These are phyloP conservation scores for Cybosia mesomella DNA, from an alignment of 2,888 invertebrate species.

Conservation along the genomic window DNA sequence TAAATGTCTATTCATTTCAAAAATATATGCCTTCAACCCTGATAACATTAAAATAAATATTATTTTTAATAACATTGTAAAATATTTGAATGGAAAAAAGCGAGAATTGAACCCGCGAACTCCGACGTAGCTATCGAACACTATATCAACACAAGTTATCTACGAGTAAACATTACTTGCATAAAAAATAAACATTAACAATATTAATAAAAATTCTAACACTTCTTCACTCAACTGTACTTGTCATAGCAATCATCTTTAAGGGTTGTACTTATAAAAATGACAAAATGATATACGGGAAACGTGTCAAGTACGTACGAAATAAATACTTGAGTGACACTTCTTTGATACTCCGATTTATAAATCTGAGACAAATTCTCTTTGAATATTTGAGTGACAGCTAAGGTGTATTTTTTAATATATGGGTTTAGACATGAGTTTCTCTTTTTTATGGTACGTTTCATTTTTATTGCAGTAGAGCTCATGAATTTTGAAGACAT, in stretches of 20 bases:
- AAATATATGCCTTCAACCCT: background rate
- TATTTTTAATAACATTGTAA: no score
- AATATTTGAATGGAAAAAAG: background rate
- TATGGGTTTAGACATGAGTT: constrained; percentile 1
- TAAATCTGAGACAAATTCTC: constrained; percentile 53
- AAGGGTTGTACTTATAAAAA: constrained; percentile 65
- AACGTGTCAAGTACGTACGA: constrained; percentile 65
- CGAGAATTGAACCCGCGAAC: background rate
- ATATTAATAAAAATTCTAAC: background rate
- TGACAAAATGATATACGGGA: constrained; percentile 67
- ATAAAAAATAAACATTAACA: background rate
- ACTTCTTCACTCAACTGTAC: constrained; percentile 57
- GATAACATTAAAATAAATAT: background rate
- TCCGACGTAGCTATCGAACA: background rate
- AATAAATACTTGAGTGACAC: constrained; percentile 73
- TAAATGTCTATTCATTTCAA: background rate
- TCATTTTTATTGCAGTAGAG: constrained; percentile 9
- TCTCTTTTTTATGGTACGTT: constrained; percentile 19
- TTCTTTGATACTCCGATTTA: constrained; percentile 74
- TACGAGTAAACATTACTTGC: background rate
- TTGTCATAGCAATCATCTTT: constrained; percentile 62
- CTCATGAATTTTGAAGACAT: background rate
- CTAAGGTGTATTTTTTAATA: constrained; percentile 28
- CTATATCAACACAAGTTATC: background rate
- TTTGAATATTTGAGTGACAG: constrained; percentile 49